Evolutionary conservation across 2,113 vertebrate genomes (phyloP).

Genomic region (Myrmophylax atrothorax): DNA sequence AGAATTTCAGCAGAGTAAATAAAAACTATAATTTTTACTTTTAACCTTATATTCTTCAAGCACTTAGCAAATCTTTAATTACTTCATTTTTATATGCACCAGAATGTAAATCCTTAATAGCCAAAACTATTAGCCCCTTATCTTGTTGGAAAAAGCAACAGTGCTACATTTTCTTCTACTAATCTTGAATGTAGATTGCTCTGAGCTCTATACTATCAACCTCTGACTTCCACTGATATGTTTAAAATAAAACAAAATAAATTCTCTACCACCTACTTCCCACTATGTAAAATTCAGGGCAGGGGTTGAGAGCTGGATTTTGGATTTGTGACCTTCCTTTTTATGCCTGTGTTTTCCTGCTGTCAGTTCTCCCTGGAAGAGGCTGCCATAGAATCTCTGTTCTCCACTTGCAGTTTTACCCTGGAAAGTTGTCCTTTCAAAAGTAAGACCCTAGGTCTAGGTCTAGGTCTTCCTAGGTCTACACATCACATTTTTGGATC

Average conservation of each 20-base stretch:
- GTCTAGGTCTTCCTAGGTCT: background rate
- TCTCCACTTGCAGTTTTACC: background rate
- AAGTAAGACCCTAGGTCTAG: background rate
- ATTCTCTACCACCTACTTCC: background rate
- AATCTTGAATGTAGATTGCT: background rate
- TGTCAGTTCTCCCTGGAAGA: background rate
- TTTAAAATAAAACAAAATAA: background rate
- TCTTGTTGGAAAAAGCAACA: background rate
- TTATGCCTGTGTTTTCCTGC: background rate
- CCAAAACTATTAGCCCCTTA: background rate
- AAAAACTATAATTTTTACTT: background rate
- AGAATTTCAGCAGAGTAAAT: background rate
- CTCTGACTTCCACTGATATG: background rate
- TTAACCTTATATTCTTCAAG: background rate
- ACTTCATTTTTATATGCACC: background rate
- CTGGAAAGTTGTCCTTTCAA: background rate
- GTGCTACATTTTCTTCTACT: background rate
- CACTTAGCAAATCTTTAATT: background rate
- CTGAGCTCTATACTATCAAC: background rate
- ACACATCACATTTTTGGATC: background rate
- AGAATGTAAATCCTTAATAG: background rate
- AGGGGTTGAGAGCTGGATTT: background rate
- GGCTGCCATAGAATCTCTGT: background rate
- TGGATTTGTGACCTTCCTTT: background rate
- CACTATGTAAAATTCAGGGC: background rate